These are phyloP conservation scores for Rhopalosiphum padi DNA, from an alignment of 1,140 invertebrate genomes.

Conservation along the genomic window DNA sequence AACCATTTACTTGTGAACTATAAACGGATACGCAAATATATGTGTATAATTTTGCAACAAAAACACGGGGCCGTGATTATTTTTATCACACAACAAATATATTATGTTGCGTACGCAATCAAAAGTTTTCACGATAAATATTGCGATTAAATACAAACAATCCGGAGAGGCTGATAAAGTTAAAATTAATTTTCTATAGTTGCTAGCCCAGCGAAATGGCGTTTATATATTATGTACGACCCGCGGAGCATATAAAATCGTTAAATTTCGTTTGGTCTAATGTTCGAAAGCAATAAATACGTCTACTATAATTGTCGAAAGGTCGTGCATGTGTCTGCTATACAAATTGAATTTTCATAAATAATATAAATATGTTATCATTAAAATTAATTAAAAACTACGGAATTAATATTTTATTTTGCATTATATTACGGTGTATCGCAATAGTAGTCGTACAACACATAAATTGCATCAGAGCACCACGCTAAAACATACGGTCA, in stretches of 20 bases:
- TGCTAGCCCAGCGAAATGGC: background rate
- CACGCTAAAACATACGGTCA: background rate
- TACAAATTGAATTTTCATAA: slow-evolving; percentile 29
- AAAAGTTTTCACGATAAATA: slow-evolving; percentile 1
- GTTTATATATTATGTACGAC: background rate
- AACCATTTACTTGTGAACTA: background rate
- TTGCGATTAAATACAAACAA: slow-evolving; percentile 17
- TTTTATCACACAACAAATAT: background rate
- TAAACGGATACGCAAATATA: background rate
- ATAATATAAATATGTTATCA: background rate
- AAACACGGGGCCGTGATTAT: background rate
- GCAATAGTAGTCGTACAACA: background rate
- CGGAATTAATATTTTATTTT: background rate
- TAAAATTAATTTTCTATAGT: slow-evolving; percentile 28
- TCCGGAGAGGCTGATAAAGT: background rate
- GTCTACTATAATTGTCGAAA: background rate
- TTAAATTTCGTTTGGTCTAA: background rate
- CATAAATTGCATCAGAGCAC: background rate
- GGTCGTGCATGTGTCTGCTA: background rate
- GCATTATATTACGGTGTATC: background rate
- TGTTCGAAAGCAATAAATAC: background rate
- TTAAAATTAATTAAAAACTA: slow-evolving; percentile 31
- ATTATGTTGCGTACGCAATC: background rate
- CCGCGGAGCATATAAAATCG: background rate
- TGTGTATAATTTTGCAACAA: background rate